Evolutionary conservation across 2,113 vertebrate genomes (phyloP).

Genomic region (Tamias sibiricus): DNA sequence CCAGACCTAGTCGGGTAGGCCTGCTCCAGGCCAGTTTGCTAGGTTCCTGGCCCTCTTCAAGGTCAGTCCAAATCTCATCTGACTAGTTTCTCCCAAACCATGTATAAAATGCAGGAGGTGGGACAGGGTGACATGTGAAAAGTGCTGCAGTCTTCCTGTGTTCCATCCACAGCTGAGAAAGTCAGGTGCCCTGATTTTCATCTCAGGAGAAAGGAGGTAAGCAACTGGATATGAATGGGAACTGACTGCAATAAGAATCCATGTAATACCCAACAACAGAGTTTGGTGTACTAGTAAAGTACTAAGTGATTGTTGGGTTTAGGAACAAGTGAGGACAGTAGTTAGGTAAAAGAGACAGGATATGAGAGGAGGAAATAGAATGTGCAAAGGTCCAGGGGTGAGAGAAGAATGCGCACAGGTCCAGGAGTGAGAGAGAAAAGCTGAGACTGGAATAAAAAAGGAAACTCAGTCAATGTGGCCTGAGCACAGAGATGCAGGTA

Average conservation of each 20-base stretch:
- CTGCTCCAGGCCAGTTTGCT: background rate
- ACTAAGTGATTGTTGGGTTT: background rate
- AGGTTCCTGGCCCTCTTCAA: background rate
- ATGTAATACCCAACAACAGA: background rate
- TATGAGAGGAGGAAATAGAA: background rate
- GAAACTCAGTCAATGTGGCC: background rate
- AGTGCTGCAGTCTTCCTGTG: background rate
- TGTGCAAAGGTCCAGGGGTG: background rate
- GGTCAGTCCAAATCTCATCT: slow-evolving; percentile 1
- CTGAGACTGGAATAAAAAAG: background rate
- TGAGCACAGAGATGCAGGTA: background rate
- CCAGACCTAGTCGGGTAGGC: background rate
- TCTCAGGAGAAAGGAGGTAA: background rate
- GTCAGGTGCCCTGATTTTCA: background rate
- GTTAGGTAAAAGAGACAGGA: background rate
- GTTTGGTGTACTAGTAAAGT: background rate
- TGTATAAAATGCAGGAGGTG: background rate
- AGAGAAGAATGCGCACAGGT: background rate
- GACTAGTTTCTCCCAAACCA: background rate
- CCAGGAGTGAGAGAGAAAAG: background rate
- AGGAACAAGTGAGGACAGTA: background rate
- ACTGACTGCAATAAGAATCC: background rate
- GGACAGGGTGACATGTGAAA: background rate
- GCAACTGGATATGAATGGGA: background rate
- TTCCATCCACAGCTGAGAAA: background rate